A percentile compares a stretch with the other conserved stretches of the same genome.
These are phyloP conservation scores for Sarotherodon lohbergeri DNA, from an alignment of 2,113 vertebrate species.

Conservation along the genomic window DNA sequence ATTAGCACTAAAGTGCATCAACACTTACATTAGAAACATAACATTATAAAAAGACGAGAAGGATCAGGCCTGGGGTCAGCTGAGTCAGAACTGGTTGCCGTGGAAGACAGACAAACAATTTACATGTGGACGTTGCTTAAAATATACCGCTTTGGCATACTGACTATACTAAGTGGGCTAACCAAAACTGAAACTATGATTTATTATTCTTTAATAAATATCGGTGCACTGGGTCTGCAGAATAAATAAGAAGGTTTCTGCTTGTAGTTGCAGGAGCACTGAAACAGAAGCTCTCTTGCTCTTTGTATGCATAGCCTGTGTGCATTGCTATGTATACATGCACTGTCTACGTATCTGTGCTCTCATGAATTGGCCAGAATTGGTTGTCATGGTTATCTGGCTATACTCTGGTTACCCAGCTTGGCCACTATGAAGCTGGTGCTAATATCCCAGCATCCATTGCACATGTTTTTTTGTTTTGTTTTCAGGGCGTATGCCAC, in stretches of 20 bases:
- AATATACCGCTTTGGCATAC: not conserved
- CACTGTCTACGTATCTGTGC: not conserved
- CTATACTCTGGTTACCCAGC: constrained; percentile 27
- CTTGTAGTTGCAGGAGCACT: not conserved
- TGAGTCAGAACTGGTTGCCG: not conserved
- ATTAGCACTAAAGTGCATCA: not conserved
- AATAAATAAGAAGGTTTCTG: not conserved
- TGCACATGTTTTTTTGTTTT: not conserved
- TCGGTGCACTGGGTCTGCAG: not conserved
- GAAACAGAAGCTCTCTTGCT: not conserved
- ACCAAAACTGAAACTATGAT: not conserved
- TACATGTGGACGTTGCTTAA: rapidly evolving
- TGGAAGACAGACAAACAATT: not conserved
- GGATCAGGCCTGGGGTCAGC: not conserved
- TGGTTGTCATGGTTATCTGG: constrained; percentile 67
- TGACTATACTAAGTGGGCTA: rapidly evolving
- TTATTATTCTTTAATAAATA: not conserved
- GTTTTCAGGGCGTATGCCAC: not conserved
- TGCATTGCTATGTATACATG: constrained; percentile 9
- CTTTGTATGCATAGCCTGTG: not conserved
- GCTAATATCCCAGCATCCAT: constrained; percentile 35
- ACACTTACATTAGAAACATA: not conserved
- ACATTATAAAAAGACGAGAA: not conserved
- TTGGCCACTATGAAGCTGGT: constrained; percentile 41
- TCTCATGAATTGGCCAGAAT: constrained; percentile 8